Base-by-base conservation (phyloP, 1,140 invertebrate genomes). In the Leguminivora glycinivorella region DNA sequence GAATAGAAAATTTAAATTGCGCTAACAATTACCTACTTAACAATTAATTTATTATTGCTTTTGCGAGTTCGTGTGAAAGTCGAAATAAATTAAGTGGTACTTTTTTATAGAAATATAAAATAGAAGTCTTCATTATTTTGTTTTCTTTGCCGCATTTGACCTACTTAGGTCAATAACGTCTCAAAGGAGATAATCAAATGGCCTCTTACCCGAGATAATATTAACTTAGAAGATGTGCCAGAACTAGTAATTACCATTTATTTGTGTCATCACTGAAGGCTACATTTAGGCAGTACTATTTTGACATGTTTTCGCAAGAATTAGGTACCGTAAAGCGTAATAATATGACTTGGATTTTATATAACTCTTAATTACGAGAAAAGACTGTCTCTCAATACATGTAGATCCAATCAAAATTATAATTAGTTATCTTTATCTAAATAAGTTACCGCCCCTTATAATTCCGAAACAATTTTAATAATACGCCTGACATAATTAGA, bases 181-280 rank as follows among this genome's bases (percentile, higher is more conserved):
- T n/a, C 58, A 29, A n/a, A 31, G 17, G 56, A 60, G 58, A 63
- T 63, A 63, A 63, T 63, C 14, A 63, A 63, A 63, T 34, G 58
- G 58, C n/a, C 58, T n/a, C n/a, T 34, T 63, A 63, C 26, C 22
- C 26, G 25, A 9, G 6, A 31, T 34, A 63, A 63, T 63, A 29
- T 31, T 34, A 29, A 60, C 24, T 29, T 60, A 26, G 56, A 63
- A 17, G 25, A 26, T 29, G 25, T 63, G 58, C 58, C 26, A 63
- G 26, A 34, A 63, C 12, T 29, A 63, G n/a, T 63, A 29, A 29
- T 29, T 63, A 29, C 10, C 31, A 31, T 17, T 63, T 63, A 31
- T 63, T 12, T 29, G 31, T n/a, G 19, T 34, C 31, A 17, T 25
- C n/a, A 52, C 4, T 19, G 47, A 0, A 9, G 40, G 5, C 47